Evolutionary conservation across 2,797 vertebrate genomes (phyloP).

Genomic region (Tauraco hartlaubi): DNA sequence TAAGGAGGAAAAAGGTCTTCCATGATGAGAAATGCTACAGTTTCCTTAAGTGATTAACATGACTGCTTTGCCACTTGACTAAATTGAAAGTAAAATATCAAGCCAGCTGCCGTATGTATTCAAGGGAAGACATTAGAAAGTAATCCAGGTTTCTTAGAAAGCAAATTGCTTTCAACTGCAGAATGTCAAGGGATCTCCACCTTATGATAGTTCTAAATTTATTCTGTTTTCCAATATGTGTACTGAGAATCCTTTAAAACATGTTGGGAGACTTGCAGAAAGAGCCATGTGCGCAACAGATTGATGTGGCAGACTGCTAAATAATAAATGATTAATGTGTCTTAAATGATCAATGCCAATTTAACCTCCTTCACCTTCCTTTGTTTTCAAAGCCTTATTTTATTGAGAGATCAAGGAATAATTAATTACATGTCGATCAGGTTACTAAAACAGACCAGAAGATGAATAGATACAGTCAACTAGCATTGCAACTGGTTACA

Average conservation of each 20-base stretch:
- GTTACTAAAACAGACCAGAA: neutral
- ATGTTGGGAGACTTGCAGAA: neutral
- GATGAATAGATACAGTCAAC: constrained; percentile 4
- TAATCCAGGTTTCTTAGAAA: neutral
- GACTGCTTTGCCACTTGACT: neutral
- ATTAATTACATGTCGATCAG: constrained; percentile 11
- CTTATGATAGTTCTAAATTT: neutral
- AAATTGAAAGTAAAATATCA: neutral
- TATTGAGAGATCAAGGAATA: constrained; percentile 56
- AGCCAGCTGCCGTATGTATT: neutral
- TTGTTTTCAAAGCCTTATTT: constrained; percentile 35
- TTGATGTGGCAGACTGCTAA: neutral
- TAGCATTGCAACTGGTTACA: neutral
- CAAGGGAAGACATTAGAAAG: neutral
- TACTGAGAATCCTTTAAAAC: neutral
- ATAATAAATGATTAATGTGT: constrained; percentile 30
- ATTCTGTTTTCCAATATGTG: neutral
- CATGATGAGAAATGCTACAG: neutral
- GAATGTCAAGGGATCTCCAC: neutral
- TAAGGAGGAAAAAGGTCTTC: neutral
- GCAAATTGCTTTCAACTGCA: neutral
- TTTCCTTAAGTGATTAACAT: neutral
- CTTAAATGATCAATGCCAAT: constrained; percentile 33
- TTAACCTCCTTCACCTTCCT: constrained; percentile 41
- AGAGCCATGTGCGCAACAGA: neutral